These are phyloP conservation scores for Brenthis daphne DNA, from an alignment of 2,888 invertebrate species.

Conservation along the genomic window DNA sequence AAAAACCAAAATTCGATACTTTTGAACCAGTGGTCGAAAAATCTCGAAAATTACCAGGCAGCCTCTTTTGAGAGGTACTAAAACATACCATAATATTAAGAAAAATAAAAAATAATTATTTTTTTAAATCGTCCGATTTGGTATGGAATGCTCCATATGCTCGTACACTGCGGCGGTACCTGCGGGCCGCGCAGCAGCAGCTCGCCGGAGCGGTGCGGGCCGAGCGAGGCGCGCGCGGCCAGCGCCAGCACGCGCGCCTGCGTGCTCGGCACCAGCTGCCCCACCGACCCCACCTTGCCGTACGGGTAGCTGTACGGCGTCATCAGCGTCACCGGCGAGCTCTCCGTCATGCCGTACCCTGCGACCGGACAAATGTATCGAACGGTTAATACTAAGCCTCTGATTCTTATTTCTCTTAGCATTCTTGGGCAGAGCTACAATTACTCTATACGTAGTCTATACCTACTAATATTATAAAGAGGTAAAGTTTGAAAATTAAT, in stretches of 20 bases:
- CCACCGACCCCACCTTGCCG: slow-evolving; percentile 86
- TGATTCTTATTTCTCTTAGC: neutral
- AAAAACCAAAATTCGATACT: too few species aligned
- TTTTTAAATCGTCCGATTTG: too few species aligned
- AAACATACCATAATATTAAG: too few species aligned
- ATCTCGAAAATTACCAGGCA: too few species aligned
- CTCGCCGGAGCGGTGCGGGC: slow-evolving; percentile 86
- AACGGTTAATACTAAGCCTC: neutral
- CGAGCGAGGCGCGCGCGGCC: slow-evolving; percentile 78
- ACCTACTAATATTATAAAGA: too few species aligned
- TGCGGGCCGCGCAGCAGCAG: slow-evolving; percentile 88
- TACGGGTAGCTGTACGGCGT: slow-evolving; percentile 82
- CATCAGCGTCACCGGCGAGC: slow-evolving; percentile 84
- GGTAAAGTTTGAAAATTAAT: too few species aligned
- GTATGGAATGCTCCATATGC: too few species aligned
- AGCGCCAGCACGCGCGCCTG: slow-evolving; percentile 84
- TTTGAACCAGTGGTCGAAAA: too few species aligned
- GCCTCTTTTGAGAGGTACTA: too few species aligned
- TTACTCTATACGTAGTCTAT: too few species aligned
- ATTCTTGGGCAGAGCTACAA: neutral
- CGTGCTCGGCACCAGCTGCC: slow-evolving; percentile 86
- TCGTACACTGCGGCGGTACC: slow-evolving; percentile 53
- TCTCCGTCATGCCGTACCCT: slow-evolving; percentile 88
- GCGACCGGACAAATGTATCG: slow-evolving; percentile 9
- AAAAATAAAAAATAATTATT: too few species aligned